These are phyloP conservation scores for Margarornis squamiger DNA, from an alignment of 2,797 vertebrate species.

Conservation along the genomic window DNA sequence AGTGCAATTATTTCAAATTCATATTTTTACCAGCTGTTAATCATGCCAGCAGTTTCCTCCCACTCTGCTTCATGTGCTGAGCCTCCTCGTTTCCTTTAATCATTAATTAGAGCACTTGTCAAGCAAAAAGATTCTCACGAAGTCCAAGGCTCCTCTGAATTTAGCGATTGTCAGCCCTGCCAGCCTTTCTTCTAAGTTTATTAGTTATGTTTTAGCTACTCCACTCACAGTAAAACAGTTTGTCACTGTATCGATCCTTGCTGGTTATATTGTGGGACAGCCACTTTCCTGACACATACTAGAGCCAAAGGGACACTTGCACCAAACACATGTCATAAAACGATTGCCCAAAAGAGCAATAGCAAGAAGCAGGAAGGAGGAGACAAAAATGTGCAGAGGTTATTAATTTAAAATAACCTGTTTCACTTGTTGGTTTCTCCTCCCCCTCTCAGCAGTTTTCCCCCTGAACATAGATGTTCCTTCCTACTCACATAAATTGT, in stretches of 20 bases:
- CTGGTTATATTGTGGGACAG: background rate
- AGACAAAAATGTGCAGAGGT: background rate
- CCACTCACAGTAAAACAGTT: background rate
- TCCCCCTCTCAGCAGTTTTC: background rate
- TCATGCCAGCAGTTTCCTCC: background rate
- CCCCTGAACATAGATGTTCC: background rate
- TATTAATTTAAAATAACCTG: background rate
- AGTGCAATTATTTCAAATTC: background rate
- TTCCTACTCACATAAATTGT: background rate
- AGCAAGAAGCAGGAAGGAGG: background rate
- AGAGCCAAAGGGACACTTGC: background rate
- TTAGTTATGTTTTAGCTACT: background rate
- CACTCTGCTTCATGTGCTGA: background rate
- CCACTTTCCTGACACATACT: background rate
- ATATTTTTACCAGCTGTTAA: conserved; percentile 10
- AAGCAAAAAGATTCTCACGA: background rate
- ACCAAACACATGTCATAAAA: background rate
- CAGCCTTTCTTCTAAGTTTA: background rate
- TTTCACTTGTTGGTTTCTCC: background rate
- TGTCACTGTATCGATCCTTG: background rate
- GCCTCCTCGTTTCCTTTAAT: background rate
- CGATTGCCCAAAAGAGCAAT: background rate
- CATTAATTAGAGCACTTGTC: background rate
- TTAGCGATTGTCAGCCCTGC: background rate
- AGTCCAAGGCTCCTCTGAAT: background rate